These are phyloP conservation scores for Chrysocyon brachyurus DNA, from an alignment of 2,797 vertebrate genomes.

Conservation along the genomic window DNA sequence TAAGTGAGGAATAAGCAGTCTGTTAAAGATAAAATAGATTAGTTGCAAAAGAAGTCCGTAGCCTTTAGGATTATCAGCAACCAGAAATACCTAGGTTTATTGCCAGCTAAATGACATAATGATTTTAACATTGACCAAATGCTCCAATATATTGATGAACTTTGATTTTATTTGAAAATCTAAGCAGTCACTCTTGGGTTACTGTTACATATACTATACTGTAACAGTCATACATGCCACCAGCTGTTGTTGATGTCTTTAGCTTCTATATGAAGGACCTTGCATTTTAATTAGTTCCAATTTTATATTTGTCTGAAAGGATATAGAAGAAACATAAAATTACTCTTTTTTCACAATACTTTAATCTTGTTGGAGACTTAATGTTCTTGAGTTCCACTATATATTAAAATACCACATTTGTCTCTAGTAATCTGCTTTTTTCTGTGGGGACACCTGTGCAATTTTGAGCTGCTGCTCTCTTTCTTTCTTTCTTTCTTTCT, in stretches of 20 bases:
- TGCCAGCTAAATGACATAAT: conserved; percentile 37
- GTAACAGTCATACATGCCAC: background rate
- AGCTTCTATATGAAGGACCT: background rate
- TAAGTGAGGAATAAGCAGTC: background rate
- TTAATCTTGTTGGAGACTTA: conserved; percentile 28
- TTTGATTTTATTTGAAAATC: conserved; percentile 35
- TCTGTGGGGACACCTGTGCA: background rate
- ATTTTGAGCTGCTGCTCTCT: background rate
- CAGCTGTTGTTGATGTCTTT: background rate
- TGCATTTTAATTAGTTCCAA: conserved; percentile 27
- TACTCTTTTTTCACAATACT: background rate
- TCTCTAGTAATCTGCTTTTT: conserved; percentile 51
- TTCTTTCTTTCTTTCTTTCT: too few species aligned
- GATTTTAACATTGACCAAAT: conserved; percentile 29
- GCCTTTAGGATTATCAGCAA: conserved; percentile 38
- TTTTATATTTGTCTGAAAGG: conserved; percentile 49
- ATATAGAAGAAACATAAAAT: conserved; percentile 20
- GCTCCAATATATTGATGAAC: conserved; percentile 8
- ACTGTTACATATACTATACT: background rate
- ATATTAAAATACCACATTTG: conserved; percentile 34
- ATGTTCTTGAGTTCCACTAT: conserved; percentile 28
- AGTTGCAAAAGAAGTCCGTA: background rate
- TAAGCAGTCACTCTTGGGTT: background rate
- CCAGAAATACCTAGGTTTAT: conserved; percentile 32
- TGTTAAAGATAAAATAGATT: conserved; percentile 48